Conservation (phyloP, 2,888 invertebrate genomes). For the Hoplodrina blanda region DNA sequence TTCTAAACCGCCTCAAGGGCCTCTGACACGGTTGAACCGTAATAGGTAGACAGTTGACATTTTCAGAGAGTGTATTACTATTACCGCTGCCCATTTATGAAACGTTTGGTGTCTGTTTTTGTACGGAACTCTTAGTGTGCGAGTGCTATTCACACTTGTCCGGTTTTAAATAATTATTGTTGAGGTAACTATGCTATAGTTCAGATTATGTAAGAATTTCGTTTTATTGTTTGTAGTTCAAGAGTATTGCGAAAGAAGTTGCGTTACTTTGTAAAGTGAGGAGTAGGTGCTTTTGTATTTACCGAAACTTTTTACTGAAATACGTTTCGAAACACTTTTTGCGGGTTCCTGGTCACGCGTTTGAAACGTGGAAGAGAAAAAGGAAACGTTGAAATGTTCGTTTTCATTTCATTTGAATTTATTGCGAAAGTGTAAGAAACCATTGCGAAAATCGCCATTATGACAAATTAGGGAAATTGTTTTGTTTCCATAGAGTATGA, state of each 20-base stretch:
- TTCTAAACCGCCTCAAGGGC: no score
- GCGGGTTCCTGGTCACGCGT: slow-evolving; percentile 28
- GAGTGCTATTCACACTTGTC: no score
- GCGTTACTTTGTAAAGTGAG: not conserved
- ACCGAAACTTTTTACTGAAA: slow-evolving; percentile 10
- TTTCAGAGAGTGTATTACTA: no score
- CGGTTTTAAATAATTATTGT: no score
- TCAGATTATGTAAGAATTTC: slow-evolving; percentile 9
- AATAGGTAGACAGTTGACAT: no score
- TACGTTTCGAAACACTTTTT: slow-evolving; percentile 20
- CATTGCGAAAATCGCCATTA: not conserved
- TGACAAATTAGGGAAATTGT: not conserved
- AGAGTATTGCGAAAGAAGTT: not conserved
- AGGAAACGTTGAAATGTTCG: slow-evolving; percentile 4
- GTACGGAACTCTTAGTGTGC: no score
- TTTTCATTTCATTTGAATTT: slow-evolving; percentile 5
- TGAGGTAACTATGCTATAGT: not conserved
- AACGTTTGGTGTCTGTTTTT: no score
- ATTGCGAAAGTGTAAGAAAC: slow-evolving; percentile 3
- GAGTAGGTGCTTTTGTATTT: slow-evolving; percentile 5
- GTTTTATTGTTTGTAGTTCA: slow-evolving; percentile 9
- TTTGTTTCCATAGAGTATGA: not conserved
- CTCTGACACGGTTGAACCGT: no score
- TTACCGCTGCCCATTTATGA: no score
- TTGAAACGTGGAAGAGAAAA: not conserved